Percentiles rank a stretch among this genome's conserved stretches.
Evolutionary conservation across 1,140 invertebrate species (phyloP).

Genomic region (Trachymyrmex cornetzi): DNA sequence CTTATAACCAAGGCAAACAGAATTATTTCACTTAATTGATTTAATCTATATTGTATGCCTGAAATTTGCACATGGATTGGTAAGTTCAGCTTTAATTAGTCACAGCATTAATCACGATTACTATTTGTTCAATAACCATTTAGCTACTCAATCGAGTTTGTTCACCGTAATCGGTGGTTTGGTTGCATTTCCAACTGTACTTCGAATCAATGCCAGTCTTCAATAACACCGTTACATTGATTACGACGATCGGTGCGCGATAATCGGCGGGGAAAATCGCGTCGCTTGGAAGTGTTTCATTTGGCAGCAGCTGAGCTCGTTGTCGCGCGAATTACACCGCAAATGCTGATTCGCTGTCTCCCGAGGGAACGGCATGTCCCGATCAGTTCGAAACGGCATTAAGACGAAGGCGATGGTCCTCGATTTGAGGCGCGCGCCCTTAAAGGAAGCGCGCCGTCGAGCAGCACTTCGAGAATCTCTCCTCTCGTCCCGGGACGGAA

Average conservation of each 20-base stretch:
- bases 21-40: too few relatives aligned
- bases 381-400: constrained; percentile 68
- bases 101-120: not conserved
- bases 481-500: constrained; percentile 36
- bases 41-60: too few relatives aligned
- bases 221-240: constrained; percentile 13
- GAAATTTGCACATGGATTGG: not conserved
- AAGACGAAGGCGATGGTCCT: constrained; percentile 58
- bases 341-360: constrained; percentile 64
- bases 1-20: too few relatives aligned
- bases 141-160: not conserved
- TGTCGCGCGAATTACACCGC: constrained; percentile 22
- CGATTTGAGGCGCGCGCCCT: constrained; percentile 36
- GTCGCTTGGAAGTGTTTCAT: constrained; percentile 23
- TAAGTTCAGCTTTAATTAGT: not conserved
- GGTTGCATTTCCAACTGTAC: not conserved
- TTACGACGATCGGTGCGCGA: constrained; percentile 25
- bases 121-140: not conserved
- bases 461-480: constrained; percentile 38
- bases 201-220: not conserved
- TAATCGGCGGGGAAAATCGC: constrained; percentile 34
- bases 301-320: constrained; percentile 25
- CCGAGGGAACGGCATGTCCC: constrained; percentile 43
- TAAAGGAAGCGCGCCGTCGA: constrained; percentile 35
- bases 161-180: not conserved